Evolutionary conservation across 2,888 invertebrate genomes (phyloP), one percentile per base, ranked within the genome.

Genomic region (Catocala nupta): DNA sequence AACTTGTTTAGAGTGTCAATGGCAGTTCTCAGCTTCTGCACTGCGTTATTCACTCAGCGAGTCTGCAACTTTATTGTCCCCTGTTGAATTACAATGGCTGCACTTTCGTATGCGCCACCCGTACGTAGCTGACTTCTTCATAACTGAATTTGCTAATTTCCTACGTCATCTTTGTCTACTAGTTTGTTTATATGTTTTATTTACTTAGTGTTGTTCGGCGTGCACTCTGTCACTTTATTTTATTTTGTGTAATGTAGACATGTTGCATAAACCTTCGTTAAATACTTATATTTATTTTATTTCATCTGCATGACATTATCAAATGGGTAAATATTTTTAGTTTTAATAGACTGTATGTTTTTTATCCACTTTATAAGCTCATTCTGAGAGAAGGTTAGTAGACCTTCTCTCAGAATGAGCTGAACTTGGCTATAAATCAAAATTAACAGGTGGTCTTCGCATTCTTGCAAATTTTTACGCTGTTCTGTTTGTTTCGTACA

Each of bases 1-100:
- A 83, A 86, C 85, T 87, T 84, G 84, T 81, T 83, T 81, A 81
- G 77, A 80, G 86, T 86, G 87, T 86, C 87, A 84, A 84, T 87
- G 86, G 80, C 86, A 82, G 80, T 79, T 78, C 75, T 71, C 69
- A 71, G 77, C 75, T 81, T 76, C 77, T 71, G 75, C 73, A 45
- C 45, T 69, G 70, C 70, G 78, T 80, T 85, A 81, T 84, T 80
- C 82, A 83, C 81, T 80, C 71, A 59, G 67, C 75, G 77, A 81
- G 73, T 77, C 76, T 68, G 77, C 71, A 73, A 83, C 75, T 83
- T 83, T 82, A 82, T 79, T 79, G 81, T 81, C 67, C 70, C 59
- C 68, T 70, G 75, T 69, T 81, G 81, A 76, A 84, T 80, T 78
- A 82, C 81, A 82, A 83, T 82, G 72, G 75, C 68, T 78, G 77